A percentile compares a stretch with the other conserved stretches of the same genome.
Evolutionary conservation across 92 coral and sea anemone genomes (phyloP).

Genomic region (Muricea muricata): DNA sequence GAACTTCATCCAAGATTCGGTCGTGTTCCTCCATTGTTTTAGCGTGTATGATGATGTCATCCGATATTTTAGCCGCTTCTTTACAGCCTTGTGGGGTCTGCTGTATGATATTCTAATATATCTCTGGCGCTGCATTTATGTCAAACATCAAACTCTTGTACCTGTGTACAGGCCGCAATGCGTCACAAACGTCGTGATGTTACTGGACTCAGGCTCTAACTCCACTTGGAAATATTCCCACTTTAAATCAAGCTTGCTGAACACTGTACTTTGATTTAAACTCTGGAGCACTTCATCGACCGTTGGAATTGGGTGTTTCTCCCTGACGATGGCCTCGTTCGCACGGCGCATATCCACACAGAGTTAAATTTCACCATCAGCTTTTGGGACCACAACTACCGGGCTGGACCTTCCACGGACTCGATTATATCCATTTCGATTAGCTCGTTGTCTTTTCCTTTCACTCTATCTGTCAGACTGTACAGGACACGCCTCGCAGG

Average conservation of each 20-base stretch:
- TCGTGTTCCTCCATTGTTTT: constrained; percentile 41
- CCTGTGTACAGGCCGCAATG: background rate
- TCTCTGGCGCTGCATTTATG: constrained; percentile 47
- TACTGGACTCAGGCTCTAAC: background rate
- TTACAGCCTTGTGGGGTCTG: constrained; percentile 16
- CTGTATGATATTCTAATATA: constrained; percentile 11
- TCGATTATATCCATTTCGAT: constrained; percentile 39
- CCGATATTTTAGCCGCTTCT: constrained; percentile 58
- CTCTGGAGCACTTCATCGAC: constrained; percentile 3
- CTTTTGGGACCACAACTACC: constrained; percentile 58
- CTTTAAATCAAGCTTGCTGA: constrained; percentile 2
- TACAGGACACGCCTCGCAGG: constrained; percentile 11
- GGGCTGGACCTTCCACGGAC: constrained; percentile 41
- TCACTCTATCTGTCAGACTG: too few species aligned
- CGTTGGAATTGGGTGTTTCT: constrained; percentile 24
- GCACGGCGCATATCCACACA: constrained; percentile 50
- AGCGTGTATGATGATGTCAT: constrained; percentile 61
- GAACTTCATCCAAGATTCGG: constrained; percentile 33
- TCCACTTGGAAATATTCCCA: constrained; percentile 5
- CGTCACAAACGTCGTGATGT: background rate
- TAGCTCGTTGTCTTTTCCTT: constrained; percentile 29
- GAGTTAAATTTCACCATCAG: constrained; percentile 31
- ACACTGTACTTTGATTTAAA: background rate
- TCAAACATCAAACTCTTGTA: constrained; percentile 54
- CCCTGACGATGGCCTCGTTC: constrained; percentile 37